A percentile compares a stretch with the other conserved stretches of the same genome.
phyloP scores from a whole-genome alignment of 2,797 vertebrate genomes.

The Hippocampus kuda region DNA sequence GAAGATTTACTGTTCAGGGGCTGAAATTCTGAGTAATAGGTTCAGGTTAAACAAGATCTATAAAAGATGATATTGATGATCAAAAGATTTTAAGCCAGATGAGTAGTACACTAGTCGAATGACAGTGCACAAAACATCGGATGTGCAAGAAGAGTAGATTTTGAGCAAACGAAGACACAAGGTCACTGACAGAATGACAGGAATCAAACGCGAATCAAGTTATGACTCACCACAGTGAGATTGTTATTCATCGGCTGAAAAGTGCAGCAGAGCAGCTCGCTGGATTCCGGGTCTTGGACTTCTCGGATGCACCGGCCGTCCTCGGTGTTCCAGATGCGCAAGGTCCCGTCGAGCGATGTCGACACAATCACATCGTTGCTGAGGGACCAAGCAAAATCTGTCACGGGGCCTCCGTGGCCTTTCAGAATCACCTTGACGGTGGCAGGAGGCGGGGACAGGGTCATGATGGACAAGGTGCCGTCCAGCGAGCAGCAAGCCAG shows the following conservation, averaged over 20 bases:
- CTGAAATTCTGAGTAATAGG: too few species aligned
- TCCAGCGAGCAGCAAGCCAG: conserved; percentile 91
- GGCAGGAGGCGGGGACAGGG: conserved; percentile 79
- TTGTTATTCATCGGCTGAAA: conserved; percentile 97
- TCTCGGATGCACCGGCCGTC: conserved; percentile 87
- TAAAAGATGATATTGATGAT: too few species aligned
- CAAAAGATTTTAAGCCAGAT: too few species aligned
- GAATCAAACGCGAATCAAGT: neutral
- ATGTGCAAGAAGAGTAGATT: neutral
- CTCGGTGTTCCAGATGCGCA: conserved; percentile 90
- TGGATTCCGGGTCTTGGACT: conserved; percentile 82
- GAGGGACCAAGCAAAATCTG: conserved; percentile 91
- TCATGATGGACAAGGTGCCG: conserved; percentile 84
- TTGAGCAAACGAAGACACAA: neutral
- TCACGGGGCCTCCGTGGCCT: conserved; percentile 79
- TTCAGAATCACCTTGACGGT: conserved; percentile 78
- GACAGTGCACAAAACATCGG: neutral
- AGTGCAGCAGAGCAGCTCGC: conserved; percentile 85
- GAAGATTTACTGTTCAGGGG: too few species aligned
- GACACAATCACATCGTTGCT: conserved; percentile 92
- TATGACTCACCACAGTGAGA: conserved; percentile 82
- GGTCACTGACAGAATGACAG: neutral
- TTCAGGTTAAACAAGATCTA: too few species aligned
- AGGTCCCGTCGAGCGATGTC: conserved; percentile 80
- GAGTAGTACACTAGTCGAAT: too few species aligned